Evolutionary conservation across 2,113 vertebrate genomes (phyloP).

Genomic region (Pholis gunnellus): DNA sequence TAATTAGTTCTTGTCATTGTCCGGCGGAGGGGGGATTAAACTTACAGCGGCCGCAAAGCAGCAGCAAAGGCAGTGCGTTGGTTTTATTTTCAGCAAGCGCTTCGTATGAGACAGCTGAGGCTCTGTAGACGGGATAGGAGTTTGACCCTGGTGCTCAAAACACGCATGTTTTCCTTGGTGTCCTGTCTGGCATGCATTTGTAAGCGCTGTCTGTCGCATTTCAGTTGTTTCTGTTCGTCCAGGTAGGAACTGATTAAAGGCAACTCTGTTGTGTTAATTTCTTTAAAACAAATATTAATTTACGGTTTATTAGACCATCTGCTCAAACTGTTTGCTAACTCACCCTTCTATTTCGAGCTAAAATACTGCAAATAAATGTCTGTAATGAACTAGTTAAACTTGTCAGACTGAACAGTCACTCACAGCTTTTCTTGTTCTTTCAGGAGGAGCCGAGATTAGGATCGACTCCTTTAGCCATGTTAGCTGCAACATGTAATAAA

Average conservation of each 20-base stretch:
- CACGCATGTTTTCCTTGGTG: constrained; percentile 77
- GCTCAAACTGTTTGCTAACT: not conserved
- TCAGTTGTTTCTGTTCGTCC: constrained; percentile 64
- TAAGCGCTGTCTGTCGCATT: constrained; percentile 71
- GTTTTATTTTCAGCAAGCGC: constrained; percentile 85
- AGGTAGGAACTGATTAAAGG: constrained; percentile 76
- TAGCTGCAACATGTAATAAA: constrained; percentile 98
- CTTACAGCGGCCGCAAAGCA: constrained; percentile 87
- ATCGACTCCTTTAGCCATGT: constrained; percentile 99
- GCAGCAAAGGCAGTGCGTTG: constrained; percentile 88
- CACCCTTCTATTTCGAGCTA: not conserved
- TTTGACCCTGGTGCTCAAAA: constrained; percentile 81
- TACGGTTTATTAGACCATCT: not conserved
- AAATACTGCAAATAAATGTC: constrained; percentile 4
- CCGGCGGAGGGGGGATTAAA: constrained; percentile 93
- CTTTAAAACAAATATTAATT: not conserved
- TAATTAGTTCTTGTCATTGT: constrained; percentile 98
- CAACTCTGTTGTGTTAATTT: constrained; percentile 22
- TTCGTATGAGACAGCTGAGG: constrained; percentile 79
- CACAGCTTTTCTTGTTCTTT: constrained; percentile 61
- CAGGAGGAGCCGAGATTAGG: constrained; percentile 98
- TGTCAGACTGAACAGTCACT: constrained; percentile 45
- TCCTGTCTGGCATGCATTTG: constrained; percentile 77
- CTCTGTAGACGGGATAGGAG: constrained; percentile 81
- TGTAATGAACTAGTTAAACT: constrained; percentile 20